Base-by-base conservation (phyloP, 2,888 invertebrate species). In the Zhengitettix transpicula region DNA sequence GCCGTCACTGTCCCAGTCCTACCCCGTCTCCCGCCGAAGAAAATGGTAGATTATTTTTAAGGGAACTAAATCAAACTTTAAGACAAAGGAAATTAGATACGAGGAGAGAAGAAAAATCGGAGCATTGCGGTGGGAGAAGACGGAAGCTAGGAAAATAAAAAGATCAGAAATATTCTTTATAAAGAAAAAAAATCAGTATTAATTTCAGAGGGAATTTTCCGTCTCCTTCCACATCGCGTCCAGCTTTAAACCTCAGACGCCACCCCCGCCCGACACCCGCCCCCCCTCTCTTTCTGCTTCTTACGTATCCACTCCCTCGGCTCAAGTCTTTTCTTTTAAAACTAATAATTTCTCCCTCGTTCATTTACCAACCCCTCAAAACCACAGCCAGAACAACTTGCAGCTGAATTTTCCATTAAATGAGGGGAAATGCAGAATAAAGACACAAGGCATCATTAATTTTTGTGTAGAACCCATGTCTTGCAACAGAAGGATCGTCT, bases 291-390 rank as follows among this genome's bases (percentile, higher is more conserved):
- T 12, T 51, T 10, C 51, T n/a, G 16, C n/a, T 9, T 16, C 16
- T 9, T 28, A 28, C 28, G n/a, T 16, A 12, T 53, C 53, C 28
- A 12, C 17, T 28, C 53, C 14, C 12, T 16, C 53, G 53, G 47
- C 47, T 12, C 15, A 41, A 40, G 40, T 54, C 58, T 54, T 61
- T 61, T 57, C 58, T 61, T 42, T 63, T 59, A 56, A 61, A 63
- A 63, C 59, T 62, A 62, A 62, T 63, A 61, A 61, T 61, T 60
- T 55, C 63, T 61, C 58, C 59, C 57, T 57, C 59, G 52, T 59
- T 60, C 62, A 62, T 62, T 62, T 61, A 61, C 60, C 59, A 28
- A 28, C 28, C 28, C 28, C 28, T 28, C 28, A 28, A 28, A 28
- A 28, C 28, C 28, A 28, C 28, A 28, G 56, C 58, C 44, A 52